These are phyloP conservation scores for Champsocephalus gunnari DNA, from an alignment of 2,797 vertebrate species.

Conservation along the genomic window DNA sequence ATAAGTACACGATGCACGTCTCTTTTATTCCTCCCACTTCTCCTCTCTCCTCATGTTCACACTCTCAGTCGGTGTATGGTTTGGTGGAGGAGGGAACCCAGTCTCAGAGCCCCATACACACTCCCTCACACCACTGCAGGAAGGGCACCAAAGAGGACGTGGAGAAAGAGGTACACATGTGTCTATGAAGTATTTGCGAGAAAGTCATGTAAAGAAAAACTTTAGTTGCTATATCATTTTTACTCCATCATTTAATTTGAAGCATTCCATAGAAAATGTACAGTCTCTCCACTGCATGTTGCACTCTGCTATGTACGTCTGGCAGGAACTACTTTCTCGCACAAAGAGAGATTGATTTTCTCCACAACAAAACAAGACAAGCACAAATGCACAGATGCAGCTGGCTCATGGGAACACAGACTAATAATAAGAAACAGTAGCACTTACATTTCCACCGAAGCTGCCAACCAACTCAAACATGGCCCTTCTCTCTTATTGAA, in stretches of 20 bases:
- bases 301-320: background rate
- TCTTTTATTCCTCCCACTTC: background rate
- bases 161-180: slow-evolving; percentile 88
- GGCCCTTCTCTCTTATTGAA: slow-evolving; percentile 3
- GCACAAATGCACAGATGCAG: background rate
- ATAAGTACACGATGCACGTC: background rate
- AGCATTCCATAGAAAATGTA: background rate
- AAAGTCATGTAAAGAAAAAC: background rate
- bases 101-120: slow-evolving; percentile 92
- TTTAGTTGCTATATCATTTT: background rate
- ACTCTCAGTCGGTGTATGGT: slow-evolving; percentile 93
- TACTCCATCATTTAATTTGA: slow-evolving; percentile 3
- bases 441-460: background rate
- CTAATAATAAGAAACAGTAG: slow-evolving; percentile 13
- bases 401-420: background rate
- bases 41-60: slow-evolving; percentile 1
- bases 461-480: slow-evolving; percentile 1
- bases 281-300: background rate
- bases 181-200: background rate
- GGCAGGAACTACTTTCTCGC: background rate
- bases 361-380: background rate
- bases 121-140: slow-evolving; percentile 87
- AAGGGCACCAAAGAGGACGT: slow-evolving; percentile 96
- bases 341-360: background rate
- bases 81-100: slow-evolving; percentile 91